Base-by-base conservation (phyloP, 2,113 vertebrate species). In the Colius striatus region DNA sequence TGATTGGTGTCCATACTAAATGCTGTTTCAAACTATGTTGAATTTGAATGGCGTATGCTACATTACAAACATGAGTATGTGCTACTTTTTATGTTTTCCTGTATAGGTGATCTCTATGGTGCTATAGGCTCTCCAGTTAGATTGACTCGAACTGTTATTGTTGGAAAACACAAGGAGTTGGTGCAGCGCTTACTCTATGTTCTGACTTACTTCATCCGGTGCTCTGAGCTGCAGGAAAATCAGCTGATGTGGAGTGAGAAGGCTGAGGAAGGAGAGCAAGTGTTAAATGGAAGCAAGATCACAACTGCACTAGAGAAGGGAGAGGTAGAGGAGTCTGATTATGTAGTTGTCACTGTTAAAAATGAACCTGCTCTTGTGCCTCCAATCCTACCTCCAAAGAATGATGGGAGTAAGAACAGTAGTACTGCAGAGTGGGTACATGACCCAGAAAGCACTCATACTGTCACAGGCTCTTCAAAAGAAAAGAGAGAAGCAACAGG, bases 141-240 rank as follows among this genome's bases (percentile, higher is more conserved):
- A 70, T 87, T 98, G 96, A 98, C 98, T n/a, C 98, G 98, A 73
- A 99, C 98, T 0, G 98, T 99, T 87, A 97, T 99, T 60, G 91
- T 99, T 67, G 99, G 99, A 5, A 98, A 98, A 78, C 97, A 97
- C 75, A 98, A 98, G 74, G 98, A 99, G 65, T 65, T 98, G 97
- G 98, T 99, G 95, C 98, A 98, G 84, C 97, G 98, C 72, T 94
- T 98, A 79, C 95, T 99, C 50, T 97, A 99, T 43, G 97, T 98
- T 89, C 96, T 99, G 16, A 97, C 98, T 77, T 98, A 99, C 97
- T 98, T 99, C 91, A 96, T 99, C 84, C 98, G 99, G 19, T 99
- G 99, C 97, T 99, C 99, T 15, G 98, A 99, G 94, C 98, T 99
- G 21, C 98, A 99, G 89, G 99, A 99, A 89, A 98, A 98, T 91